phyloP scores from a whole-genome alignment of 2,797 vertebrate genomes.

The Etheostoma perlongum region DNA sequence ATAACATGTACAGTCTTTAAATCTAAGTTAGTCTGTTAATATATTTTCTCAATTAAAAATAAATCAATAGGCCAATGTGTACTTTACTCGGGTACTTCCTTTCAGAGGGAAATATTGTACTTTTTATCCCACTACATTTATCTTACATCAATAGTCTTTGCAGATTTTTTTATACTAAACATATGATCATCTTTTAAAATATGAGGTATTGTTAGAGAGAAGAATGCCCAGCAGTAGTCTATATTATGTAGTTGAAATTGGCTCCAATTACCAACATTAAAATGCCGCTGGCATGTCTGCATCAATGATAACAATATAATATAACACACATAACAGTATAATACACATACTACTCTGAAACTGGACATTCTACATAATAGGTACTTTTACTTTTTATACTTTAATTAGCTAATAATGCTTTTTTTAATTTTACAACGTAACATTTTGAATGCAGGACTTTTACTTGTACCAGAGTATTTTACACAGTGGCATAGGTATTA shows the following conservation, averaged over 20 bases:
- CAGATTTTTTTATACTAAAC: neutral
- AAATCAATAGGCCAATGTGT: too few species aligned
- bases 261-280: neutral
- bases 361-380: neutral
- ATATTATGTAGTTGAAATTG: neutral
- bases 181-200: neutral
- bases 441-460: neutral
- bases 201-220: neutral
- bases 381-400: neutral
- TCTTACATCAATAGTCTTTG: neutral
- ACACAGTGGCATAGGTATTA: neutral
- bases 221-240: neutral
- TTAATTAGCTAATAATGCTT: neutral
- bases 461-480: neutral
- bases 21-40: neutral
- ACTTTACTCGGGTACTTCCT: neutral
- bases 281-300: neutral
- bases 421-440: neutral
- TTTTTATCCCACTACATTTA: neutral
- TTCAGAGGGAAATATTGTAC: neutral
- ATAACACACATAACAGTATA: too few species aligned
- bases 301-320: neutral
- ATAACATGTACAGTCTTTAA: neutral
- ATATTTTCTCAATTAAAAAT: neutral
- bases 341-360: neutral